phyloP scores from a whole-genome alignment of 2,888 invertebrate species.

The Frankliniella fusca region DNA sequence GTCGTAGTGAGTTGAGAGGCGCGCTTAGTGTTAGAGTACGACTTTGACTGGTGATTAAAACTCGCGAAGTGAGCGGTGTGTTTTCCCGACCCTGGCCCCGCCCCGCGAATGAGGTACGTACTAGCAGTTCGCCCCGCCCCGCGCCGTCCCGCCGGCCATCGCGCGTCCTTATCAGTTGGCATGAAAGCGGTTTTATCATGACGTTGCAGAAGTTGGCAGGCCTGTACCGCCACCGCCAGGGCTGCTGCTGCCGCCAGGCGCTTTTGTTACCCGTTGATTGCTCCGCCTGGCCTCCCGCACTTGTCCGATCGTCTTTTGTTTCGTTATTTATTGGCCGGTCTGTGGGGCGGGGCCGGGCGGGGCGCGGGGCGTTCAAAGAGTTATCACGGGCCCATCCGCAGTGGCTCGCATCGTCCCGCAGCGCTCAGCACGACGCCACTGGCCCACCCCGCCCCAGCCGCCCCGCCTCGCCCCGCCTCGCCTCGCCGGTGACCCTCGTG shows the following conservation, averaged over 20 bases:
- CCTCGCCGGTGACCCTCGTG: no score
- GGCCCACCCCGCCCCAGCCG: no score
- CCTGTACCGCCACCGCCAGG: not conserved
- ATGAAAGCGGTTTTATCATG: conserved; percentile 22
- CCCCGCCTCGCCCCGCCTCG: no score
- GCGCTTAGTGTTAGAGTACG: no score
- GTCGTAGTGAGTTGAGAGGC: no score
- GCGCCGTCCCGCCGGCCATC: not conserved
- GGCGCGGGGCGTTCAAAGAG: conserved; percentile 8
- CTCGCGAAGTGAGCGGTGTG: no score
- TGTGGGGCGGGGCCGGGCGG: not conserved
- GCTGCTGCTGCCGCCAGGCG: not conserved
- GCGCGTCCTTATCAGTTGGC: not conserved
- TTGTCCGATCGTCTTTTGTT: conserved; percentile 1
- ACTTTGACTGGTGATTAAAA: no score
- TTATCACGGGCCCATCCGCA: not conserved
- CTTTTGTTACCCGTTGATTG: conserved; percentile 1
- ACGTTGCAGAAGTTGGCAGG: conserved; percentile 18
- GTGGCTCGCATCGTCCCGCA: no score
- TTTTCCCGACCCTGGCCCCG: no score
- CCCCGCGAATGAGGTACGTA: no score
- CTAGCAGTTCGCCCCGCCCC: no score
- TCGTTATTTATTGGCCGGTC: conserved; percentile 2
- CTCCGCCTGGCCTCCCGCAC: not conserved
- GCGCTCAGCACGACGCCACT: not conserved